Conservation (phyloP, 2,113 vertebrate species). For the Illadopsis cleaveri region DNA sequence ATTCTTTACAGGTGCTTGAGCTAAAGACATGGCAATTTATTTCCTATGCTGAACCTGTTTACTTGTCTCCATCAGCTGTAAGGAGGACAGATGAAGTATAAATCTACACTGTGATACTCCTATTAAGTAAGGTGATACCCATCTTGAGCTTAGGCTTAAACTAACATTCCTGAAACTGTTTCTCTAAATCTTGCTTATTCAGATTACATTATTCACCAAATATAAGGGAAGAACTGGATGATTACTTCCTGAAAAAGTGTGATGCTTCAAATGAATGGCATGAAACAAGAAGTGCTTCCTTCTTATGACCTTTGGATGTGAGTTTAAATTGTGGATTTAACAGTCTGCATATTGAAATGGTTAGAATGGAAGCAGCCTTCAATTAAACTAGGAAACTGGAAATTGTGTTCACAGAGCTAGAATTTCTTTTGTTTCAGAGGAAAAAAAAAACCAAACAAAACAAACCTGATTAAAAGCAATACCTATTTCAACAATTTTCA, state of each 20-base stretch:
- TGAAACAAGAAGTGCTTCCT: background rate
- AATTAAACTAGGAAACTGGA: background rate
- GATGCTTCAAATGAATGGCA: background rate
- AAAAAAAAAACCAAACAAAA: too few relatives aligned
- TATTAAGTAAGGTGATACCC: background rate
- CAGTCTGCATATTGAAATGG: background rate
- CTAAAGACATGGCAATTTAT: background rate
- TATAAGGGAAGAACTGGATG: background rate
- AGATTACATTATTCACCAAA: background rate
- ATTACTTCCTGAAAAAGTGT: background rate
- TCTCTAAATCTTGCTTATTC: background rate
- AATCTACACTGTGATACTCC: background rate
- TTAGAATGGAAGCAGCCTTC: background rate
- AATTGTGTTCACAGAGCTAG: background rate
- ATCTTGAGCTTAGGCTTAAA: background rate
- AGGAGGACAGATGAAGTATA: background rate
- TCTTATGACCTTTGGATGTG: background rate
- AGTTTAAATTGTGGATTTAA: background rate
- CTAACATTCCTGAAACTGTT: background rate
- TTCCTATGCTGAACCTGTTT: background rate
- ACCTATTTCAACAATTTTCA: background rate
- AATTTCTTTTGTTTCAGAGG: background rate
- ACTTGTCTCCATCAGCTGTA: background rate
- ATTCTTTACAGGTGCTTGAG: background rate
- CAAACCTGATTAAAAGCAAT: background rate